Conservation (phyloP, 2,113 vertebrate genomes). For the Pedionomus torquatus region DNA sequence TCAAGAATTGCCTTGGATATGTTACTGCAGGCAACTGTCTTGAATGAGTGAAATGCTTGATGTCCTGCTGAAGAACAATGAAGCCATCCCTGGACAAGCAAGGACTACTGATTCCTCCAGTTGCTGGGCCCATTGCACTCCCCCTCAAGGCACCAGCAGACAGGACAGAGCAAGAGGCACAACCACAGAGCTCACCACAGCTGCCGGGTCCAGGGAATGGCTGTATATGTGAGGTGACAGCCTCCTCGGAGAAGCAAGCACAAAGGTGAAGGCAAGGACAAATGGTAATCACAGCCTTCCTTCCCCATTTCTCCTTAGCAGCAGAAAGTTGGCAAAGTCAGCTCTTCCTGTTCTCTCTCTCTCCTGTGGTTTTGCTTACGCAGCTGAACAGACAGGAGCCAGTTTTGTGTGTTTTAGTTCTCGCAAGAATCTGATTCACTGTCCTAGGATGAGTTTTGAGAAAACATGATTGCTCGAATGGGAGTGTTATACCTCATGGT, state of each 20-base stretch:
- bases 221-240: not conserved
- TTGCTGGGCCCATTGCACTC: not conserved
- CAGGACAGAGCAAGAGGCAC: not conserved
- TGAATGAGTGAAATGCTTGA: not conserved
- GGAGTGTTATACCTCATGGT: not conserved
- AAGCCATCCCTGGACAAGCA: not conserved
- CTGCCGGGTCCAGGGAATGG: not conserved
- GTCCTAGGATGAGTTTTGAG: not conserved
- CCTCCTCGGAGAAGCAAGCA: not conserved
- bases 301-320: slow-evolving; percentile 20
- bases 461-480: not conserved
- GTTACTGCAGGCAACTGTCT: not conserved
- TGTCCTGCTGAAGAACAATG: not conserved
- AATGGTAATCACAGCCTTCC: not conserved
- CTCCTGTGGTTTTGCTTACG: slow-evolving; percentile 29
- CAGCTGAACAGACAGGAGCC: slow-evolving; percentile 15
- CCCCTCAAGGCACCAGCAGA: not conserved
- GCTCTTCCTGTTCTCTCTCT: not conserved
- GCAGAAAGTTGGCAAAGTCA: slow-evolving; percentile 40
- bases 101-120: not conserved
- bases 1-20: not conserved
- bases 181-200: not conserved
- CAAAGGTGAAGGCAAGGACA: slow-evolving; percentile 40
- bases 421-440: not conserved
- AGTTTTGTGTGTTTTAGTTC: not conserved